A percentile compares a stretch with the other conserved stretches of the same genome.
phyloP scores from a whole-genome alignment of 2,888 invertebrate genomes.

The Cheilosia vernalis region DNA sequence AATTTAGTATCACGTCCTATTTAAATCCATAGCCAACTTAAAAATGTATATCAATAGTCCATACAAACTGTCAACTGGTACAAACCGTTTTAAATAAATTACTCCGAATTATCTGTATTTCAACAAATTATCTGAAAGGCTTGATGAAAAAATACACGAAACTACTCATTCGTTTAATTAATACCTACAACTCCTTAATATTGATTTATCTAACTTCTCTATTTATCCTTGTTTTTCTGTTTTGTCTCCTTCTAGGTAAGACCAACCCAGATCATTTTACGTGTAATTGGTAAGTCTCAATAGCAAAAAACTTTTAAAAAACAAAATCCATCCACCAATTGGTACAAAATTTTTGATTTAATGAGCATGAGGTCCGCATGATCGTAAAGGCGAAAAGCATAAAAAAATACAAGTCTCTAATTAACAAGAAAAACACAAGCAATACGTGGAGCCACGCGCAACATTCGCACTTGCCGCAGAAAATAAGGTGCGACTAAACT shows the following conservation, averaged over 20 bases:
- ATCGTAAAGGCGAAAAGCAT: constrained; percentile 9
- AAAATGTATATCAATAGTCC: constrained; percentile 21
- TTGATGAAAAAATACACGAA: constrained; percentile 25
- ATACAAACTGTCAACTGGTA: constrained; percentile 45
- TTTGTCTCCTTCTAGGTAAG: constrained; percentile 65
- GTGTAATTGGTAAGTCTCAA: constrained; percentile 71
- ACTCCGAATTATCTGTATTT: constrained; percentile 49
- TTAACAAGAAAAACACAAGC: constrained; percentile 53
- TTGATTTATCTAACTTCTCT: constrained; percentile 51
- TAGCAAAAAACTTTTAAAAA: constrained; percentile 7
- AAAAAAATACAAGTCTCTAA: constrained; percentile 51
- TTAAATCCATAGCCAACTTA: constrained; percentile 2
- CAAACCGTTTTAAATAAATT: constrained; percentile 58
- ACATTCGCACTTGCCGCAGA: constrained; percentile 57
- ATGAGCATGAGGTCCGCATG: constrained; percentile 61
- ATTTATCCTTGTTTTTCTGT: constrained; percentile 43
- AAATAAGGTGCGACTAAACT: constrained; percentile 56
- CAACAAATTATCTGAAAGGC: constrained; percentile 58
- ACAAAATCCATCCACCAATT: constrained; percentile 49
- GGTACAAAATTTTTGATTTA: constrained; percentile 58
- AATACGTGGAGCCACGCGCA: constrained; percentile 72
- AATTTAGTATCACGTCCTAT: constrained; percentile 2
- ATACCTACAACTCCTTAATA: constrained; percentile 32
- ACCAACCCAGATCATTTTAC: constrained; percentile 45
- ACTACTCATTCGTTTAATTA: constrained; percentile 43